A percentile compares a stretch with the other conserved stretches of the same genome.
phyloP scores from a whole-genome alignment of 2,797 vertebrate species.

The Mormyrus proboscirostris region DNA sequence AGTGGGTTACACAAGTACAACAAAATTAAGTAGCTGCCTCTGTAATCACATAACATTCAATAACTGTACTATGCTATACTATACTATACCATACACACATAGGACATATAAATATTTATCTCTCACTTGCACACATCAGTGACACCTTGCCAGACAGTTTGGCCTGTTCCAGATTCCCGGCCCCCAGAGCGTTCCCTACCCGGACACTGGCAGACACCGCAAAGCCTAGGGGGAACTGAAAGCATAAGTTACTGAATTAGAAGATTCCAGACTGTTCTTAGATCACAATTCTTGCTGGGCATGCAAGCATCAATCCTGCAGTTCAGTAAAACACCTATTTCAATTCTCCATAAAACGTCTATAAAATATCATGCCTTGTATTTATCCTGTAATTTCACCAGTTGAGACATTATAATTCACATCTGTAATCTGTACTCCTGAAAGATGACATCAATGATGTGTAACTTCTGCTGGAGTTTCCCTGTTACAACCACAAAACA shows the following conservation, averaged over 20 bases:
- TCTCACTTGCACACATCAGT: conserved; percentile 64
- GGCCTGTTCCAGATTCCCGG: conserved; percentile 67
- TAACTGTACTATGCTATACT: neutral
- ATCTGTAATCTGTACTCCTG: neutral
- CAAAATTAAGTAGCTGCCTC: neutral
- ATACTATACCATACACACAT: neutral
- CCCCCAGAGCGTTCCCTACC: conserved; percentile 79
- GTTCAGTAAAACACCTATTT: neutral
- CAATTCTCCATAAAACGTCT: neutral
- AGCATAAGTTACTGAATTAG: neutral
- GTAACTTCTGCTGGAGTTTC: neutral
- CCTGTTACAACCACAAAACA: neutral
- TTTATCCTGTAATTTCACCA: neutral
- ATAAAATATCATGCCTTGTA: neutral
- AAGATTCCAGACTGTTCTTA: neutral
- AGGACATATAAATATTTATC: neutral
- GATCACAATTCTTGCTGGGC: neutral
- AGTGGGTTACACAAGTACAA: neutral
- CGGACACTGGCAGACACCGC: conserved; percentile 68
- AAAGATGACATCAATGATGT: neutral
- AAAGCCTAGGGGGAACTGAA: conserved; percentile 72
- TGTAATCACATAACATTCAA: neutral
- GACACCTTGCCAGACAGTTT: conserved; percentile 66
- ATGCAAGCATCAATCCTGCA: neutral
- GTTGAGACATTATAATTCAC: neutral